A percentile compares a stretch with the other conserved stretches of the same genome.
Conservation (phyloP, 64 coral and sea anemone genomes). For the Montipora capricornis region DNA sequence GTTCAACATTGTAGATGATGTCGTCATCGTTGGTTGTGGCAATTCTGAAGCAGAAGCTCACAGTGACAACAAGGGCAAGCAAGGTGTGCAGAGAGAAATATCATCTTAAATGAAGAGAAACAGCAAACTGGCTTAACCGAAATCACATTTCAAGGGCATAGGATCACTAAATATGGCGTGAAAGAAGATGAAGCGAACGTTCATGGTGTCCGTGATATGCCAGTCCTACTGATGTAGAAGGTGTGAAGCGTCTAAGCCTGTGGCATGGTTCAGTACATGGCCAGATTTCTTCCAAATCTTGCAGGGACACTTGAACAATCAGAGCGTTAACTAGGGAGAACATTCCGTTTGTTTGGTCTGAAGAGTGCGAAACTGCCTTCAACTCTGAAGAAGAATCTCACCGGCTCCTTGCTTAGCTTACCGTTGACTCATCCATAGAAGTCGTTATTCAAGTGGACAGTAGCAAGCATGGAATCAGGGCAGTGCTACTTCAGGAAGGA, state of each 20-base stretch:
- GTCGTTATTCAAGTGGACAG: constrained; percentile 47
- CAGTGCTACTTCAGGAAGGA: constrained; percentile 62
- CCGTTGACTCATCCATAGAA: constrained; percentile 65
- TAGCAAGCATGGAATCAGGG: constrained; percentile 20
- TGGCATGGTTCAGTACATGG: constrained; percentile 66
- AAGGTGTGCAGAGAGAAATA: constrained; percentile 57
- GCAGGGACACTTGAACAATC: constrained; percentile 37
- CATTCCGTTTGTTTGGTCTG: constrained; percentile 44
- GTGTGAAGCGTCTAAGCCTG: constrained; percentile 39
- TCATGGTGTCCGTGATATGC: constrained; percentile 46
- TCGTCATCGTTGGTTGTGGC: constrained; percentile 64
- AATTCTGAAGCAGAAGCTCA: constrained; percentile 22
- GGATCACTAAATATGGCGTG: constrained; percentile 38
- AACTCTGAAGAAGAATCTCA: constrained; percentile 43
- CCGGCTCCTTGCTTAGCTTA: constrained; percentile 34
- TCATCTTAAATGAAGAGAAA: constrained; percentile 57
- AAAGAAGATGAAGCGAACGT: constrained; percentile 42
- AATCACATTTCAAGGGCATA: constrained; percentile 23
- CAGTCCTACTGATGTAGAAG: constrained; percentile 43
- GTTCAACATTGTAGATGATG: constrained; percentile 59
- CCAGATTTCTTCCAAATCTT: constrained; percentile 47
- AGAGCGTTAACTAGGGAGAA: constrained; percentile 34
- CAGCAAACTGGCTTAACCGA: too few relatives aligned
- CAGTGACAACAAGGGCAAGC: constrained; percentile 45
- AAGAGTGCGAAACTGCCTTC: constrained; percentile 47